Evolutionary conservation across 2,888 invertebrate species (phyloP).

Genomic region (Cancer borealis): DNA sequence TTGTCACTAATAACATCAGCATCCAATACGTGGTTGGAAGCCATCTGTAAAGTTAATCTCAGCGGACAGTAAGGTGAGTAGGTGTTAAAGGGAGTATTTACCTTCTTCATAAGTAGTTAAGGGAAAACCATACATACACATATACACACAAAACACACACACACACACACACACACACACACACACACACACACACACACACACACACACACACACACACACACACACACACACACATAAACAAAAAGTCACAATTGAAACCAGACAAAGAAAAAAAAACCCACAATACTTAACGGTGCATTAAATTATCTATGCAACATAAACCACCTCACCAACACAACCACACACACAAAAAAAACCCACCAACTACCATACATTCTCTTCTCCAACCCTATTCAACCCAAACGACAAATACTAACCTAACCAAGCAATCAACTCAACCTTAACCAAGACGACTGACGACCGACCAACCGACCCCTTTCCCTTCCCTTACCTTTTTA

Average conservation of each 20-base stretch:
- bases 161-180: not conserved
- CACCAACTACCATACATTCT: not conserved
- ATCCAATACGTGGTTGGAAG: not conserved
- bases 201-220: no score
- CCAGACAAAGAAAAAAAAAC: no score
- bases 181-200: not conserved
- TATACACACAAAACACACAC: not conserved
- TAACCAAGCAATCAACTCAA: not conserved
- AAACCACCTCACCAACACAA: no score
- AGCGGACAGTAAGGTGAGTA: not conserved
- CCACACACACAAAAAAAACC: no score
- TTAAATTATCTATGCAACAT: no score
- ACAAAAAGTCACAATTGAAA: no score
- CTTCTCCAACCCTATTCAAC: not conserved
- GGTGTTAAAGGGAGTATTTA: not conserved
- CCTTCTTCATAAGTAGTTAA: not conserved
- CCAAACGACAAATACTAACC: not conserved
- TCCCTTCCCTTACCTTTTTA: slow-evolving; percentile 23
- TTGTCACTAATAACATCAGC: not conserved
- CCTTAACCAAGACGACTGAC: not conserved
- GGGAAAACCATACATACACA: not conserved
- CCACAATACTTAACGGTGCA: no score
- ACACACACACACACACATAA: no score
- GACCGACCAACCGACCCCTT: not conserved
- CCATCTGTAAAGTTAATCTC: not conserved